phyloP scores from a whole-genome alignment of 2,888 invertebrate species.

The Hyposoter didymator region DNA sequence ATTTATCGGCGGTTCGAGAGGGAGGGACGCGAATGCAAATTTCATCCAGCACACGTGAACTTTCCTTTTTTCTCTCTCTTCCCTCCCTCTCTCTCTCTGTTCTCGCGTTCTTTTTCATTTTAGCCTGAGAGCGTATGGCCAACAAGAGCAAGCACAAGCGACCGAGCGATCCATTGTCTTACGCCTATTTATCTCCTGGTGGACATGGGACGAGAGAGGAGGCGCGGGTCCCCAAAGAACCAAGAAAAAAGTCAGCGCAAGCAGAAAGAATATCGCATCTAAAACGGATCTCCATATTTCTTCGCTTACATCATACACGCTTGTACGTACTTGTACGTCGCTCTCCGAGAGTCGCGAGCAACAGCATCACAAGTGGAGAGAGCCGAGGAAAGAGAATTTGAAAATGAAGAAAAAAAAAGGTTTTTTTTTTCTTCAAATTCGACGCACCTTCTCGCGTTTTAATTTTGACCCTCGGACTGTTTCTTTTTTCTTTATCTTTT shows the following conservation, averaged over 20 bases:
- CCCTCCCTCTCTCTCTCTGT: conserved; percentile 19
- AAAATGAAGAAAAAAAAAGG: conserved; percentile 12
- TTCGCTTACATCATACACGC: conserved; percentile 51
- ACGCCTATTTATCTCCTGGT: conserved; percentile 79
- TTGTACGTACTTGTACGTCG: conserved; percentile 14
- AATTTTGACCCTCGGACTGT: conserved; percentile 59
- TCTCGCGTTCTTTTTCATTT: conserved; percentile 17
- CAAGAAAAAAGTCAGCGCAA: conserved; percentile 23
- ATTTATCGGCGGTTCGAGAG: conserved; percentile 79
- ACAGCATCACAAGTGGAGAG: neutral
- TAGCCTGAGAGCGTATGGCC: conserved; percentile 34
- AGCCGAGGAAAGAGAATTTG: neutral
- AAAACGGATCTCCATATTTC: conserved; percentile 61
- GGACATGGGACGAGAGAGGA: conserved; percentile 50
- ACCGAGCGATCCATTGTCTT: conserved; percentile 78
- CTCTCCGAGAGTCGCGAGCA: conserved; percentile 16
- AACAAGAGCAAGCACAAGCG: conserved; percentile 44
- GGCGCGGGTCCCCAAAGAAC: conserved; percentile 22
- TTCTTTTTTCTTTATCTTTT: conserved; percentile 24
- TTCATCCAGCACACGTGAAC: conserved; percentile 78
- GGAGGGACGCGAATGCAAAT: conserved; percentile 81
- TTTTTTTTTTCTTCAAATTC: neutral
- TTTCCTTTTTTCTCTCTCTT: conserved; percentile 72
- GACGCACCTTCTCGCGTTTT: conserved; percentile 56
- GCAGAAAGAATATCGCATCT: conserved; percentile 53